phyloP scores from a whole-genome alignment of 2,113 vertebrate genomes.

The Rhinolophus ferrumequinum region DNA sequence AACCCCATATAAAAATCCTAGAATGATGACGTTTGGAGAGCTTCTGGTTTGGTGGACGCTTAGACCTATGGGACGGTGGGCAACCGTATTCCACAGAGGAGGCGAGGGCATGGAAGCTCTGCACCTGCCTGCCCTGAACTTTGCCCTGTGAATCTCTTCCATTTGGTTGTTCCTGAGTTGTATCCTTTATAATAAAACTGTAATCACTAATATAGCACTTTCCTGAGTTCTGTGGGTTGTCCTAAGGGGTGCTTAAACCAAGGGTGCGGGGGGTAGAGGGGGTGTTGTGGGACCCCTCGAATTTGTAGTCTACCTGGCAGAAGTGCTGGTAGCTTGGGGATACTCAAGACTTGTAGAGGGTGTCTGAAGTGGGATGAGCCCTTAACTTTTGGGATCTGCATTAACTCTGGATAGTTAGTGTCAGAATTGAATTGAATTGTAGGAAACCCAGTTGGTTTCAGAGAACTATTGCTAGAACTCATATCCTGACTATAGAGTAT shows the following conservation, averaged over 20 bases:
- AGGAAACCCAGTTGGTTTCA: background rate
- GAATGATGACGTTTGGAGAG: background rate
- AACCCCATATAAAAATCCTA: background rate
- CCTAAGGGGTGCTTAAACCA: background rate
- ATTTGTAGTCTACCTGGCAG: background rate
- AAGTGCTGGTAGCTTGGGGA: background rate
- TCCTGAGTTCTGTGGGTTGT: background rate
- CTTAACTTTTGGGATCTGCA: background rate
- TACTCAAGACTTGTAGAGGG: no score
- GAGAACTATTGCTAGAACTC: background rate
- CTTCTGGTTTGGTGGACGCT: background rate
- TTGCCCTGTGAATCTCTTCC: background rate
- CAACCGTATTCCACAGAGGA: background rate
- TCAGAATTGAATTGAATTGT: background rate
- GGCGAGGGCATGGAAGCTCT: background rate
- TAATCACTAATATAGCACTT: background rate
- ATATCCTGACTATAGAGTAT: background rate
- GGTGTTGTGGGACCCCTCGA: background rate
- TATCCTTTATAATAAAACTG: background rate
- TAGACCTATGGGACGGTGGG: background rate
- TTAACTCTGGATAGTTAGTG: background rate
- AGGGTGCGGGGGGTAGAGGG: fast-evolving
- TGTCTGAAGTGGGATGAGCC: background rate
- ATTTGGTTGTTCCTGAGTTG: background rate
- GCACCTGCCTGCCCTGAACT: background rate